Evolutionary conservation across 2,113 vertebrate genomes (phyloP), one percentile per base, ranked within the genome.

Genomic region (Variabilichromis moorii): DNA sequence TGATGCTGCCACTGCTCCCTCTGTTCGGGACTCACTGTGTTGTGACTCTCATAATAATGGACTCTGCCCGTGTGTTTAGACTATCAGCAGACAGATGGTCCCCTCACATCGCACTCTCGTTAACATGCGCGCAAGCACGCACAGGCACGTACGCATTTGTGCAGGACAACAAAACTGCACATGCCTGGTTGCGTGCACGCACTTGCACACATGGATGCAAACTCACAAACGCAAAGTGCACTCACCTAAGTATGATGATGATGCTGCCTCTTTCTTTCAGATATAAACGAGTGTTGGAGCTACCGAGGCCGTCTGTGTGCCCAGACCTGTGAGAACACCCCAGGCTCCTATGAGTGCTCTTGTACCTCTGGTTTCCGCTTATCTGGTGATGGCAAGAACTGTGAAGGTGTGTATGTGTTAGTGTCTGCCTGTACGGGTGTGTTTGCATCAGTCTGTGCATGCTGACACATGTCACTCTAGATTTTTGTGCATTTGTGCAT

Each of bases 211-310:
- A 76, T 83, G 50, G 53, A 21, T 71, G 61, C 63, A 33, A 83
- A 83, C 26, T 33, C 66, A 53, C 57, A 83, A 83, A 57, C 26
- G 14, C 63, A 68, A 81, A 35, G 78, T 73, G 40, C 68, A 80
- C 53, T 73, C 9, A 19, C 81, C 37, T 33, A 45, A 7, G 31
- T 86, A 21, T 82, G 82, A 83, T 87, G 90, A 91, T 87, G 90
- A 92, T 85, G 6, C 81, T 76, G 78, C 76, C 76, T 86, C 84
- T 88, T 78, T 76, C 68, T 76, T 53, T 89, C 91, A 99, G 98
- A 99, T 63, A 94, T 99, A 84, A 98, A 99, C 0, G 98, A 99
- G 94, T 99, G 98, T 94, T 98, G 98, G 98, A 96, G 95, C 12
- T 98, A 98, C 78, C 97, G 97, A 0, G 97, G 98, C 6, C 97